Evolutionary conservation across 1,140 invertebrate species (phyloP), one percentile per base, ranked within the genome.

Genomic region (Propsilocerus akamusi): DNA sequence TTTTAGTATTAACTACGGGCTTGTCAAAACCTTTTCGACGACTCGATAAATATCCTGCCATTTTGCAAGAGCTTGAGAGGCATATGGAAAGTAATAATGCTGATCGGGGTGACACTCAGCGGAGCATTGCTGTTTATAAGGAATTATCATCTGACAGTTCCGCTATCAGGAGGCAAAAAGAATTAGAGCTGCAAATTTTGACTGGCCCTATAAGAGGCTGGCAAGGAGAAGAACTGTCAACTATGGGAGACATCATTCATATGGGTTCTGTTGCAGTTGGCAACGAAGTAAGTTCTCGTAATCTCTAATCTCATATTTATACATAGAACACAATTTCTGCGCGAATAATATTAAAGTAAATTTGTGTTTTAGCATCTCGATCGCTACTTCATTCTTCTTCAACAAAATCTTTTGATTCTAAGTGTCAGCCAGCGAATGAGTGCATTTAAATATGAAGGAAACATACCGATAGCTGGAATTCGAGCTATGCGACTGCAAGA

Each of bases 61-160:
- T 88, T 78, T 70, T 98, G 17, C 91, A 97, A 68, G 95, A 99
- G 67, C 67, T 98, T 46, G 91, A 96, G 59, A 71, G 93, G 52
- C 92, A 97, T 62, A 85, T 95, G 26, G 86, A 93, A 72, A 94
- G 97, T 66, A 84, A 80, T 60, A 93, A 99, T 68, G 77, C 86
- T 2, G 96, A 99, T 68, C 72, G 94, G 54, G 96, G 95, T 3
- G 94, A 99, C 62, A 89, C 92, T 1, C 93, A 97, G 64, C 72
- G 95, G 53, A 92, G 92, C 37, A 83, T 93, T 56, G 78, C 80
- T 54, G 83, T 98, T 24, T 98, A 94, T 66, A 88, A 92, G 64
- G 91, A 97, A 41, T 57, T 60, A 7, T 57, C 93, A 89, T 80
- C 84, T 61, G 75, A 76, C 28, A 96, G 91, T 68, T 76, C 81